Conservation (phyloP, 2,113 vertebrate genomes). For the Myanophis thanlyinensis region DNA sequence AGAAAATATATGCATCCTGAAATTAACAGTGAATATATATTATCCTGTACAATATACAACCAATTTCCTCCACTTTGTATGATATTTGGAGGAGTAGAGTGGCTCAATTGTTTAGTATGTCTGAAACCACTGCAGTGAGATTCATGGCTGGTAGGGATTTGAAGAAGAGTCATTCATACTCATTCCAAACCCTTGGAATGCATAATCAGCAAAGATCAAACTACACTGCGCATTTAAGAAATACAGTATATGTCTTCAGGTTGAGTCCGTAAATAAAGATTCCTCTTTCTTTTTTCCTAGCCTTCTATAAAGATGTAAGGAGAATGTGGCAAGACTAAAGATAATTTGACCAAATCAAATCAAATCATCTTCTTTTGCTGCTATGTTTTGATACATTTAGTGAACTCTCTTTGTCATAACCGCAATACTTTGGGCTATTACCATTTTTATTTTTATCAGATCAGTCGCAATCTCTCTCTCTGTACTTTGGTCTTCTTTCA, state of each 20-base stretch:
- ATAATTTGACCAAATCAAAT: slow-evolving; percentile 5
- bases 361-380: slow-evolving; percentile 9
- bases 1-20: background rate
- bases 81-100: background rate
- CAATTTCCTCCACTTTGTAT: background rate
- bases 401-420: slow-evolving; percentile 27
- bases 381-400: slow-evolving; percentile 44
- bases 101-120: background rate
- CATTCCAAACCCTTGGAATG: background rate
- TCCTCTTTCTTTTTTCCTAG: background rate
- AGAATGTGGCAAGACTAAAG: background rate
- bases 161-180: background rate
- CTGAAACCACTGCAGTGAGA: background rate
- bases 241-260: background rate
- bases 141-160: background rate
- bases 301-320: background rate
- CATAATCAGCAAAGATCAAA: background rate
- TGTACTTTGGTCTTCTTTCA: slow-evolving; percentile 13
- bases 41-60: background rate
- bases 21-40: background rate
- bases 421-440: slow-evolving; percentile 33
- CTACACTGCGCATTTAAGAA: background rate
- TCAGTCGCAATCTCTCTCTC: accelerated
- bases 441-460: slow-evolving; percentile 38
- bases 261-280: background rate